A percentile compares a stretch with the other conserved stretches of the same genome.
Evolutionary conservation across 2,113 vertebrate genomes (phyloP).

Genomic region (Colossoma macropomum): DNA sequence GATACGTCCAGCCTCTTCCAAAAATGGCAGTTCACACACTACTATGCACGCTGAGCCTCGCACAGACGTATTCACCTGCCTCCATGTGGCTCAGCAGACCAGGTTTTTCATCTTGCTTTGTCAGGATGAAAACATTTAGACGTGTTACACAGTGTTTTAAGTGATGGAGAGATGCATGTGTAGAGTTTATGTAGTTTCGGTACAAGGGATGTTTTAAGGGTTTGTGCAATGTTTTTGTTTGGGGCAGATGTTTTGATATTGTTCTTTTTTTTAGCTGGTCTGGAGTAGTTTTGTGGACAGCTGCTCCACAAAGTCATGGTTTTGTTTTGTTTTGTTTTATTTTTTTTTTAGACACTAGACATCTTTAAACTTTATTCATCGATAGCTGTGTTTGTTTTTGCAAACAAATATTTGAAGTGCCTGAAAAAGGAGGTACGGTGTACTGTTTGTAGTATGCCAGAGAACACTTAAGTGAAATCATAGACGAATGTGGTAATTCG

Average conservation of each 20-base stretch:
- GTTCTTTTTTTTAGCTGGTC: slow-evolving; percentile 9
- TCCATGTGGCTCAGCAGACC: background rate
- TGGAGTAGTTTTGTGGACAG: slow-evolving; percentile 4
- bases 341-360: background rate
- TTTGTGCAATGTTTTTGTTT: slow-evolving; percentile 61
- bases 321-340: background rate
- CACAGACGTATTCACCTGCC: background rate
- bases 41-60: slow-evolving; percentile 74
- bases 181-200: background rate
- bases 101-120: background rate
- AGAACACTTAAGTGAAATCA: background rate
- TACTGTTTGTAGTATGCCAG: background rate
- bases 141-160: background rate
- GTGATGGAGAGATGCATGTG: slow-evolving; percentile 19
- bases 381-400: background rate
- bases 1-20: slow-evolving; percentile 77
- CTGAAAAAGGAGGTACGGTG: background rate
- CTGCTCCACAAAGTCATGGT: slow-evolving; percentile 17
- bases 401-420: background rate
- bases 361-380: background rate
- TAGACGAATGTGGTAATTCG: background rate
- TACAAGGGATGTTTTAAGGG: slow-evolving; percentile 49
- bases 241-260: slow-evolving; percentile 40
- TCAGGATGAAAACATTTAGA: slow-evolving; percentile 1
- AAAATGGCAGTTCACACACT: slow-evolving; percentile 91